Conservation (phyloP, 64 coral and sea anemone species). For the Astreopora myriophthalma region DNA sequence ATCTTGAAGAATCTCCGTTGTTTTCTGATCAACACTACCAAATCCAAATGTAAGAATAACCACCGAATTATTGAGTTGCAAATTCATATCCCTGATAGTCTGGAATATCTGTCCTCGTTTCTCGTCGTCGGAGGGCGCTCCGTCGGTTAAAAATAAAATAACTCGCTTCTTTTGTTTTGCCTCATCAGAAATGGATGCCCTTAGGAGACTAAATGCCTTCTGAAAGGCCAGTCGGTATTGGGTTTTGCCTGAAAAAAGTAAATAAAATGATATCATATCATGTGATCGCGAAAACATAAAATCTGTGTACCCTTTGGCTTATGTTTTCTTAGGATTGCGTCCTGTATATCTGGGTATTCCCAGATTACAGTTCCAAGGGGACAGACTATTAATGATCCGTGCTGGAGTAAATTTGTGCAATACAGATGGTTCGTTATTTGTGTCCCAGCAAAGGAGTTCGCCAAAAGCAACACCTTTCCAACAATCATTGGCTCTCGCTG, state of each 20-base stretch:
- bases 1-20: neutral
- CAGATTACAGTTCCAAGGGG: too few species aligned
- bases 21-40: neutral
- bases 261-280: too few species aligned
- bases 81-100: slow-evolving; percentile 18
- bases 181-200: neutral
- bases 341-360: too few species aligned
- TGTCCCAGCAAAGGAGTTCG: too few species aligned
- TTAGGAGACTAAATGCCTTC: slow-evolving; percentile 20
- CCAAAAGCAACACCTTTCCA: too few species aligned
- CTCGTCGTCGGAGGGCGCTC: neutral
- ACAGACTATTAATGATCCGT: too few species aligned
- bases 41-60: slow-evolving; percentile 26
- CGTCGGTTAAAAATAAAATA: slow-evolving; percentile 17
- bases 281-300: too few species aligned
- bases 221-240: slow-evolving; percentile 3
- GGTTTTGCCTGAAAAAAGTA: neutral
- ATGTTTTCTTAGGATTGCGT: too few species aligned
- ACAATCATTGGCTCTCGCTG: too few species aligned
- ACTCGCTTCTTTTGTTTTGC: neutral
- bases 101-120: neutral
- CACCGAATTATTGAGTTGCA: slow-evolving; percentile 7
- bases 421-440: too few species aligned
- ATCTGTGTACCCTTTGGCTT: too few species aligned
- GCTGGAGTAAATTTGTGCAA: too few species aligned